phyloP scores from a whole-genome alignment of 2,888 invertebrate genomes.

The Odontomyia ornata region DNA sequence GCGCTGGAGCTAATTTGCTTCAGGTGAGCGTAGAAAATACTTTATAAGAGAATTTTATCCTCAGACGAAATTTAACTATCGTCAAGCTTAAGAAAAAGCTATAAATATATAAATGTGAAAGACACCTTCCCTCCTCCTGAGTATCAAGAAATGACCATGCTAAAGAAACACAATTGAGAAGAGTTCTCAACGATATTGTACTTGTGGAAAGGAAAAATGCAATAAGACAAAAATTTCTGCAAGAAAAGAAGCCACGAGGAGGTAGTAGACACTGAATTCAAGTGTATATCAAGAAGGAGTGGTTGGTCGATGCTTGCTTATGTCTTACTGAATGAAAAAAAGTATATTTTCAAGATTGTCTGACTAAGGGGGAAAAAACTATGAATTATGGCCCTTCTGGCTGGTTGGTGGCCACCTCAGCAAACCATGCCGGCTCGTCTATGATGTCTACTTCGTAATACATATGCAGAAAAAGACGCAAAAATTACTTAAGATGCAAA shows the following conservation, averaged over 20 bases:
- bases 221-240: background rate
- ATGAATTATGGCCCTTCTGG: background rate
- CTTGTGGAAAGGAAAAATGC: background rate
- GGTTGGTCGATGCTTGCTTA: background rate
- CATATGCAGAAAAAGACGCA: background rate
- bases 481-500: constrained; percentile 16
- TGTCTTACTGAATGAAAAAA: background rate
- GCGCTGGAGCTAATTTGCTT: background rate
- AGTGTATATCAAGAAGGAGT: background rate
- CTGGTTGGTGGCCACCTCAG: no score
- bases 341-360: background rate
- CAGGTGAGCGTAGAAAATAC: background rate
- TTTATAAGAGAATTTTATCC: background rate
- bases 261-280: background rate
- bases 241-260: background rate
- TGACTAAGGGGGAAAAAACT: background rate
- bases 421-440: no score
- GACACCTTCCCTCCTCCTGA: no score
- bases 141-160: no score
- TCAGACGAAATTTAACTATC: background rate
- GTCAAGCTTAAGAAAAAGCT: no score
- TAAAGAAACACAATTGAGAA: no score
- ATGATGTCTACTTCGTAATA: background rate
- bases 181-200: background rate
- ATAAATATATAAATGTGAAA: no score